Evolutionary conservation across 2,888 invertebrate genomes (phyloP).

Genomic region (Ypsolopha sequella): DNA sequence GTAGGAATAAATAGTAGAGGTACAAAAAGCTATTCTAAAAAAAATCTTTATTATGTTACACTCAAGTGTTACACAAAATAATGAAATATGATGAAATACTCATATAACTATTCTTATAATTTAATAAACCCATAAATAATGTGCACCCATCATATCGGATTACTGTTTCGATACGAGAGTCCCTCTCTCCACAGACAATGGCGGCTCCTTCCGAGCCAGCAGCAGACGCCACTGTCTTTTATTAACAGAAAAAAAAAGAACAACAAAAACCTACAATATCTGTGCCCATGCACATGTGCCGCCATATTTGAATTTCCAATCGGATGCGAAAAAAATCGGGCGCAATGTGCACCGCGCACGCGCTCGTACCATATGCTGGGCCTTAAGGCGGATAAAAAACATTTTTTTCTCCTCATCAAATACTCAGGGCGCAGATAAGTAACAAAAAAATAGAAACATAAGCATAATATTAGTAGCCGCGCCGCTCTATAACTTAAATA

Average conservation of each 20-base stretch:
- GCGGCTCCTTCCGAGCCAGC: conserved; percentile 7
- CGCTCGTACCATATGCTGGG: conserved; percentile 51
- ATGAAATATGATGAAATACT: too few relatives aligned
- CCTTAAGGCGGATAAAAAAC: conserved; percentile 32
- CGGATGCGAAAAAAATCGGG: conserved; percentile 64
- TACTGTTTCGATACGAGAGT: background rate
- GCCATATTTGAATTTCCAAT: conserved; percentile 60
- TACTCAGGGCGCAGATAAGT: conserved; percentile 48
- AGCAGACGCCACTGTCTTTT: conserved; percentile 31
- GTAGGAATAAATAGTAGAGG: background rate
- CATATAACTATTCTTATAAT: background rate
- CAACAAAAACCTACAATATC: conserved; percentile 39
- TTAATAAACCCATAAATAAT: background rate
- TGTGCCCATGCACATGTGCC: conserved; percentile 46
- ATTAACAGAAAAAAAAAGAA: conserved; percentile 30
- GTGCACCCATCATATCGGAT: background rate
- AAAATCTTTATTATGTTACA: too few relatives aligned
- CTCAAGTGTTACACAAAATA: too few relatives aligned
- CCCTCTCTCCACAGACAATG: background rate
- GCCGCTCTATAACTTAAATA: conserved; percentile 32
- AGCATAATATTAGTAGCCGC: conserved; percentile 63
- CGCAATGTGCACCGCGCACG: conserved; percentile 63
- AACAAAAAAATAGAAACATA: conserved; percentile 61
- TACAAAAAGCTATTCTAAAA: too few relatives aligned
- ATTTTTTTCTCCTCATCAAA: conserved; percentile 50